Conservation (phyloP, 2,888 invertebrate species). For the Drosophila meridionalis region DNA sequence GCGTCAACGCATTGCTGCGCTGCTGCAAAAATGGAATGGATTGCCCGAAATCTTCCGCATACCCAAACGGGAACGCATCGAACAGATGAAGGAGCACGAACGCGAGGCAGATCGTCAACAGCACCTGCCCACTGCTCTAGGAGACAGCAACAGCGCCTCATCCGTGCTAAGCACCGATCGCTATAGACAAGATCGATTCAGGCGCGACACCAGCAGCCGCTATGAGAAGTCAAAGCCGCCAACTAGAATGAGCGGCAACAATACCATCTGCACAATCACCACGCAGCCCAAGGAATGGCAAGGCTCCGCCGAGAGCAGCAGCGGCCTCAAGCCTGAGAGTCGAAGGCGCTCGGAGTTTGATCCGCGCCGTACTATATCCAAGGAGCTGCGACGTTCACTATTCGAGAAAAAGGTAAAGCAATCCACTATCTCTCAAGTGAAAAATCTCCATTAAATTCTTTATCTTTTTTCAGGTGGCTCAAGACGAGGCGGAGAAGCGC, state of each 20-base stretch:
- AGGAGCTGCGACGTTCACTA: conserved; percentile 83
- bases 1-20: conserved; percentile 48
- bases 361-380: conserved; percentile 72
- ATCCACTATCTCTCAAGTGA: too few relatives aligned
- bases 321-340: conserved; percentile 32
- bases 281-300: conserved; percentile 50
- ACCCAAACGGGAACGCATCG: conserved; percentile 96
- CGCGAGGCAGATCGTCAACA: conserved; percentile 91
- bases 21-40: conserved; percentile 79
- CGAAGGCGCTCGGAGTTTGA: conserved; percentile 45
- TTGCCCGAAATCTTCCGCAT: conserved; percentile 87
- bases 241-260: conserved; percentile 65
- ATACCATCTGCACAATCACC: conserved; percentile 70
- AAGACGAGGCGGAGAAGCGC: conserved; percentile 84
- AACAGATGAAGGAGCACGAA: conserved; percentile 98
- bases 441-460: too few relatives aligned
- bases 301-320: conserved; percentile 11
- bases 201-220: conserved; percentile 59
- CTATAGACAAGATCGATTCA: conserved; percentile 64
- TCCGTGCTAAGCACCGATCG: conserved; percentile 55
- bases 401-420: conserved; percentile 82
- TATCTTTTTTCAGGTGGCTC: conserved; percentile 75
- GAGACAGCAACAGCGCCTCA: conserved; percentile 42
- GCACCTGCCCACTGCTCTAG: conserved; percentile 17
- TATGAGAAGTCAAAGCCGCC: conserved; percentile 59